A percentile compares a stretch with the other conserved stretches of the same genome.
Conservation (phyloP, 2,888 invertebrate species). For the Cordilura impudica region DNA sequence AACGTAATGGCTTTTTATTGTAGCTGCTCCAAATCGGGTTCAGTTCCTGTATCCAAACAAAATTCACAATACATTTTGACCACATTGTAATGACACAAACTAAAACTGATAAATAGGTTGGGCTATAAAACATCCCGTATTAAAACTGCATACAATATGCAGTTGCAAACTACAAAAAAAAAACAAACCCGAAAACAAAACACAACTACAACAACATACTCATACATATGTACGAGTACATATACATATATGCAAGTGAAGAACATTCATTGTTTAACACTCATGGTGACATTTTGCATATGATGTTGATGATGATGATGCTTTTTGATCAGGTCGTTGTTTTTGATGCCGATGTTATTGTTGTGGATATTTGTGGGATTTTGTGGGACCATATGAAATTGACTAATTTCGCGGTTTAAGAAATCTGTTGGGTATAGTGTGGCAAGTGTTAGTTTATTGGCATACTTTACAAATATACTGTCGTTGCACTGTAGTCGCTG, state of each 20-base stretch:
- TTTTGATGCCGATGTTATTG: constrained; percentile 1
- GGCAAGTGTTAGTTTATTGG: constrained; percentile 59
- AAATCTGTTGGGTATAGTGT: constrained; percentile 29
- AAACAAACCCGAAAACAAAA: constrained; percentile 3
- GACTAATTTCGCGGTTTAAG: constrained; percentile 62
- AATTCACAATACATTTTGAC: background rate
- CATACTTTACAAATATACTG: constrained; percentile 51
- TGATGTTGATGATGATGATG: constrained; percentile 6
- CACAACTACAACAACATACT: constrained; percentile 7
- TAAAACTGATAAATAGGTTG: constrained; percentile 2
- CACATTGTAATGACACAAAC: background rate
- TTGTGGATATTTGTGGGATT: constrained; percentile 47
- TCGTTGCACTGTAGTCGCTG: constrained; percentile 32
- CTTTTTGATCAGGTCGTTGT: constrained; percentile 9
- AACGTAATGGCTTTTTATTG: no score
- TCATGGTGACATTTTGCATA: constrained; percentile 21
- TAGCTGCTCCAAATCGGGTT: no score
- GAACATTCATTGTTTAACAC: constrained; percentile 42
- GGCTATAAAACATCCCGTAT: constrained; percentile 41
- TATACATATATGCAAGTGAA: constrained; percentile 13
- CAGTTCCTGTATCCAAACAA: no score
- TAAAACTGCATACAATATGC: constrained; percentile 58
- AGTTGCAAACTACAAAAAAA: constrained; percentile 54
- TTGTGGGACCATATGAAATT: constrained; percentile 57
- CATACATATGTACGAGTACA: background rate